A percentile compares a stretch with the other conserved stretches of the same genome.
Evolutionary conservation across 2,113 vertebrate genomes (phyloP).

Genomic region (Anolis carolinensis): DNA sequence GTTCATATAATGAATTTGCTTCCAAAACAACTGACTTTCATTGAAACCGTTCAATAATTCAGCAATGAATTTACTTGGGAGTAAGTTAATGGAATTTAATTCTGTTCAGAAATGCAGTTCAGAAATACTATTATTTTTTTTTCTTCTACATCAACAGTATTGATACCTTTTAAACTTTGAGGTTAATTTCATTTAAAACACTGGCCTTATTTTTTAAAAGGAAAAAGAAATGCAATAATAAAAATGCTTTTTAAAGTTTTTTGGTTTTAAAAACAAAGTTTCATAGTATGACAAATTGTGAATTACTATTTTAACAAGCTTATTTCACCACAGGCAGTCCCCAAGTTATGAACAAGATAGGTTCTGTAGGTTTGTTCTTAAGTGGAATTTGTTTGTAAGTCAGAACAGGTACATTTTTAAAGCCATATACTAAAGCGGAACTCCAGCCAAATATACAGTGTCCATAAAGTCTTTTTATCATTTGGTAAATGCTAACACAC

Average conservation of each 20-base stretch:
- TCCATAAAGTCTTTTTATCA: no score
- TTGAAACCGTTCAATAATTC: neutral
- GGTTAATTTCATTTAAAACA: neutral
- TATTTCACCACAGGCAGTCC: neutral
- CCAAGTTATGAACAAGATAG: no score
- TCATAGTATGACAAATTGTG: neutral
- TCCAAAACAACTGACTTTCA: neutral
- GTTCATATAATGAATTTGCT: neutral
- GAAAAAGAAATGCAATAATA: neutral
- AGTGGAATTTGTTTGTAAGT: no score
- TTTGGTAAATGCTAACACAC: no score
- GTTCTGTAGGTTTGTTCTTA: no score
- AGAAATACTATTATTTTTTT: neutral
- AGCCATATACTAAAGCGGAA: no score
- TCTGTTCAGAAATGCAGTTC: neutral
- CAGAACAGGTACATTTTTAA: no score
- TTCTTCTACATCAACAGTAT: neutral
- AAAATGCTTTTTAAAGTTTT: neutral
- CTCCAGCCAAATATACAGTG: no score
- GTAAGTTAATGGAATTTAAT: neutral
- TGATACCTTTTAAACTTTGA: neutral
- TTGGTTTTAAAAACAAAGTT: neutral
- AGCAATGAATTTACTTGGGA: neutral
- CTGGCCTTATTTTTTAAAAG: neutral
- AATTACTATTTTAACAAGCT: neutral